Evolutionary conservation across 1,140 invertebrate species (phyloP).

Genomic region (Pantala flavescens): DNA sequence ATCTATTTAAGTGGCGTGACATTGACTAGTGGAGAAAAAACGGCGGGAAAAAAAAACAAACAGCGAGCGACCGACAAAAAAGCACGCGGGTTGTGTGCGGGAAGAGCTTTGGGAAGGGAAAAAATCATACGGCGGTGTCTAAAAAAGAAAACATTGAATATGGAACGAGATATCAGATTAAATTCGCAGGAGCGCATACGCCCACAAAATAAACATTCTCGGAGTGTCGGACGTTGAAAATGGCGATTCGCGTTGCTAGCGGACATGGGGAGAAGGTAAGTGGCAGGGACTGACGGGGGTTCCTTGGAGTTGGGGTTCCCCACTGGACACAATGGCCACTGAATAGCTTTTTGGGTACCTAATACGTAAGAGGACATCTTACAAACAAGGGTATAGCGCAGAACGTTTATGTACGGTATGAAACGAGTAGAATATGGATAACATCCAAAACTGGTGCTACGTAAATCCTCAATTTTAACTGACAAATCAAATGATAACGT

Average conservation of each 20-base stretch:
- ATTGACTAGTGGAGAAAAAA: background rate
- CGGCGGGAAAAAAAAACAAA: background rate
- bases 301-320: background rate
- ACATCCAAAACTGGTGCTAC: no score
- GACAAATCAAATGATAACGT: no score
- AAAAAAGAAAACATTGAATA: conserved; percentile 4
- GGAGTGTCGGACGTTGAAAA: background rate
- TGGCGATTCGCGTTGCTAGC: background rate
- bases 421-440: no score
- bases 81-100: background rate
- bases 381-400: no score
- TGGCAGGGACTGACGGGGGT: background rate
- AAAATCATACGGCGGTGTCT: background rate
- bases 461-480: no score
- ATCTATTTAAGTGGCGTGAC: conserved; percentile 1
- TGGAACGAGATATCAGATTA: conserved; percentile 6
- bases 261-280: background rate
- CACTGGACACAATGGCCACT: background rate
- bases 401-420: no score
- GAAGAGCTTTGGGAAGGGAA: background rate
- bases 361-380: no score
- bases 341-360: background rate
- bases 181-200: background rate
- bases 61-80: background rate
- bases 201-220: background rate